Base-by-base conservation (phyloP, 2,888 invertebrate species). In the Cheilosia grossa region DNA sequence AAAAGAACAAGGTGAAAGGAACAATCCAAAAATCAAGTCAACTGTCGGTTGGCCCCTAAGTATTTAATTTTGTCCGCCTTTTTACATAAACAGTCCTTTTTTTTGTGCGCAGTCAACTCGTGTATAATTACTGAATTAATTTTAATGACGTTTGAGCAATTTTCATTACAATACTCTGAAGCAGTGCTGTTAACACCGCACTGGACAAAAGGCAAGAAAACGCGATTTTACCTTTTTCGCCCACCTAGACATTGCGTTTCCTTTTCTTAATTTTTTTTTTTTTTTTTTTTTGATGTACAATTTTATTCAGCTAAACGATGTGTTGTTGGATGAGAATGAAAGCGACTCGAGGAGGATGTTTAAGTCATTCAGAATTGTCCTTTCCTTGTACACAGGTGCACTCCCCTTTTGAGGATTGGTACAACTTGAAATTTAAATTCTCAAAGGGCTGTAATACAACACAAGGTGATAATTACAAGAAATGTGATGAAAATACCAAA, bases 41-140 rank as follows among this genome's bases (percentile, higher is more conserved):
- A 70, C 37, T 59, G 56, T 56, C 56, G 30, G 69, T 42, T 56
- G 56, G 13, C n/a, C 33, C 44, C n/a, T 64, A 75, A 83, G 83
- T 75, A 79, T 80, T 80, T 83, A 74, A 83, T 83, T 83, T 74
- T 56, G 58, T 59, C 44, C 74, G 54, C 63, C 56, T 49, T 69
- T 74, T 69, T 10, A 9, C 19, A 30, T 66, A 59, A 78, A 58
- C 49, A 47, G 70, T 64, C 30, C 47, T 59, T 64, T 54, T 64
- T 67, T 30, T 30, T 9, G 9, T 27, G 13, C 33, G 17, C 53
- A 51, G 44, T 53, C 53, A 33, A 69, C 27, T 51, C 54, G 40
- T 69, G 40, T 80, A 85, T 75, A 80, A 85, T 85, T 80, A 75
- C 66, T 64, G 53, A 85, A 85, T 85, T 75, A 80, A 80, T 80